Base-by-base conservation (phyloP, 1,140 invertebrate genomes). In the Drosophila nebulosa region DNA sequence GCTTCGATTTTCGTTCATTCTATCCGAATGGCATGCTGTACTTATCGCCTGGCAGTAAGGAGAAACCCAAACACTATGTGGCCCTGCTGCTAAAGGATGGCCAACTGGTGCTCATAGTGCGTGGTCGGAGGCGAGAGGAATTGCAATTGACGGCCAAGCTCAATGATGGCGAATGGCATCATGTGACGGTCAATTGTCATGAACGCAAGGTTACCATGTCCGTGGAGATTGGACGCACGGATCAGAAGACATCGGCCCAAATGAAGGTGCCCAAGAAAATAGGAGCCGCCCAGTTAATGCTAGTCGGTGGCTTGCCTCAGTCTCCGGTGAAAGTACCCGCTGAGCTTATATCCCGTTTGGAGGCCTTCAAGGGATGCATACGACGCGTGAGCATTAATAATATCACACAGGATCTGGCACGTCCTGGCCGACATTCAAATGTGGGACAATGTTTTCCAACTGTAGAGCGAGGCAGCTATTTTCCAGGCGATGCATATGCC, bases 401-500 rank as follows among this genome's bases (percentile, higher is more conserved):
- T 4, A 94, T 94, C 58, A 92, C 93, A 18, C 94, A 96, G 84
- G 96, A 97, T 91, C 93, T 98, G 81, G 94, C 96, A 21, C 93
- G 95, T 2, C 94, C 95, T 0, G 94, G 94, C 32, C 94, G 93
- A 27, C 89, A 93, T 30, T 94, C 95, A 50, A 94, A 95, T 69
- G 96, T 98, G 7, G 96, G 96, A 0, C 96, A 97, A 78, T 99
- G 97, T 92, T 98, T 98, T 84, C 95, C 95, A 0, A 94, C 94
- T 39, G 95, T 98, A 3, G 97, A 98, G 90, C 93, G 93, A 51
- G 97, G 97, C 50, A 96, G 96, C 0, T 98, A 96, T 91, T 98
- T 99, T 84, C 94, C 95, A 12, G 96, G 96, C 27, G 95, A 96
- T 85, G 95, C 96, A 3, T 97, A 95, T 91, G 96, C 96, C 18